Percentiles rank a stretch among this genome's conserved stretches.
phyloP scores from a whole-genome alignment of 2,113 vertebrate genomes.

The Recurvirostra avosetta region DNA sequence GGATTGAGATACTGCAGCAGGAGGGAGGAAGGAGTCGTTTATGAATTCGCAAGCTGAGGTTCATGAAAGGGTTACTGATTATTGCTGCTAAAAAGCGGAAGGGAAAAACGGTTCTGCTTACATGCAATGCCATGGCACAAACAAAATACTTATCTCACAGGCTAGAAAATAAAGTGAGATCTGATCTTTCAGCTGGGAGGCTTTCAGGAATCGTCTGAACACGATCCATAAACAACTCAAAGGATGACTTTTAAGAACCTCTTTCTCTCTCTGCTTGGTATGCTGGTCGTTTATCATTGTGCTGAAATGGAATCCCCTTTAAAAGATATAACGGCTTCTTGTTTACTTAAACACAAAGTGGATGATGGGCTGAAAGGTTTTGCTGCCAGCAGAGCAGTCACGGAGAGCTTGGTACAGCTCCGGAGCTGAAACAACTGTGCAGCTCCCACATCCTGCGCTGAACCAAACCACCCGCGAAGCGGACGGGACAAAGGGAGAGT shows the following conservation, averaged over 20 bases:
- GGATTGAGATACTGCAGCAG: neutral
- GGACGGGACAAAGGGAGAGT: neutral
- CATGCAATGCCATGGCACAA: neutral
- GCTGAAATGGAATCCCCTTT: conserved; percentile 60
- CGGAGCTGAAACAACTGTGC: neutral
- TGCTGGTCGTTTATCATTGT: conserved; percentile 61
- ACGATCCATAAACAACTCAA: conserved; percentile 1
- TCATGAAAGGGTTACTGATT: neutral
- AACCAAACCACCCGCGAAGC: neutral
- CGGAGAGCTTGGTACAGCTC: neutral
- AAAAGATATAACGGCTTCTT: conserved; percentile 31
- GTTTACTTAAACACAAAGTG: conserved; percentile 61
- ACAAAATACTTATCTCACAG: neutral
- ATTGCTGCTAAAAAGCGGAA: neutral
- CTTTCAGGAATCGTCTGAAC: neutral
- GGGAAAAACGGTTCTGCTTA: neutral
- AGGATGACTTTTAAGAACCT: conserved; percentile 38
- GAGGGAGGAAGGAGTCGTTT: neutral
- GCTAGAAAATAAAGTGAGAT: neutral
- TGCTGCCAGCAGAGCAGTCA: conserved; percentile 17
- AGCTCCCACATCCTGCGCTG: neutral
- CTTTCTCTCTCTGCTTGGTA: conserved; percentile 53
- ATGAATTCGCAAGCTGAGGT: neutral
- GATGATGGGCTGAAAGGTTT: conserved; percentile 44
- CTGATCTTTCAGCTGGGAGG: neutral